Base-by-base conservation (phyloP, 2,113 vertebrate genomes). In the Penelope pileata region DNA sequence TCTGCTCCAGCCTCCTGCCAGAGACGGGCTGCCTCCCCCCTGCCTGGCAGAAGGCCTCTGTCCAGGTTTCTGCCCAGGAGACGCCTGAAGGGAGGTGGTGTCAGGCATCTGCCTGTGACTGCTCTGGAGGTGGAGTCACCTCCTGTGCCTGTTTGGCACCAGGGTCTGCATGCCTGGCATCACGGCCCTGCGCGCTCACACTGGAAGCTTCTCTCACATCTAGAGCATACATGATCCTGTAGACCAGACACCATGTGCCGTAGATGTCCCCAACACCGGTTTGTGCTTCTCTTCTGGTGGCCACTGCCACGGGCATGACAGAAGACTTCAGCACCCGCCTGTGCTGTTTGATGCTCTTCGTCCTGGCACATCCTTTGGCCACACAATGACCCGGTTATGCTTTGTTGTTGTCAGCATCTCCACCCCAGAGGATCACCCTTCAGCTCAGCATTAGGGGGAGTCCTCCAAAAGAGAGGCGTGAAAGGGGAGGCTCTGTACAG, bases 251-350 rank as follows among this genome's bases (percentile, higher is more conserved):
- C n/a, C n/a, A n/a, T 70, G 45, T 69, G 22, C 32, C 17, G 32
- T 30, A 27, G 59, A 12, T 36, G 47, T 34, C 72, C n/a, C 34
- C 30, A 69, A 50, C 47, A 48, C 32, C 1, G 1, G 13, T 74
- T 90, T 50, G n/a, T 18, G 42, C 59, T 47, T 50, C 59, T 88
- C 83, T 83, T 0, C 0, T 74, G 67, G 90, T 84, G 32, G 56
- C 12, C 0, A 0, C 54, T 69, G 59, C 54, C 6, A 0, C 0
- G 0, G 36, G 40, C 58, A 60, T 0, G 1, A 67, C 36, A n/a
- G 2, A 69, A 21, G 54, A 27, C 83, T 87, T 67, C 47, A 19
- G 29, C 59, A 45, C 50, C 24, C 1, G 5, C 82, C 38, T 72
- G 26, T 68, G 48, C 45, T 30, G 7, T 62, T 92, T 70, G 38